A percentile compares a stretch with the other conserved stretches of the same genome.
phyloP scores from a whole-genome alignment of 2,113 vertebrate genomes.

The Etheostoma cragini region DNA sequence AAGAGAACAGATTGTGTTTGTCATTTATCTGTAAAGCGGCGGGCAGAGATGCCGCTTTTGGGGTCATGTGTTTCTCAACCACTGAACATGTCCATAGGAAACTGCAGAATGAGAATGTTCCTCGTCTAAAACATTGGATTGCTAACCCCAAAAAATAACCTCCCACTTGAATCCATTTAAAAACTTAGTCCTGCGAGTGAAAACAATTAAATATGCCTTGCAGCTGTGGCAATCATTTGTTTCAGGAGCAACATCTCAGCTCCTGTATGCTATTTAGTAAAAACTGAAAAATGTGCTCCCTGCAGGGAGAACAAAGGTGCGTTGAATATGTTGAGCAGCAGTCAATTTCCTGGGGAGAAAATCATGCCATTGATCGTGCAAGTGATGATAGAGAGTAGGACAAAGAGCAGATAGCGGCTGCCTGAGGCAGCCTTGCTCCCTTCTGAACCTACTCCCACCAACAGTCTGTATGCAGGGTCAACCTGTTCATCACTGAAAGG shows the following conservation, averaged over 20 bases:
- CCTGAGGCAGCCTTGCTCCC: conserved; percentile 70
- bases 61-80: conserved; percentile 58
- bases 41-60: conserved; percentile 53
- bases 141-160: conserved; percentile 3
- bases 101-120: conserved; percentile 20
- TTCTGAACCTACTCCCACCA: conserved; percentile 70
- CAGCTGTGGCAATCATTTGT: conserved; percentile 14
- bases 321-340: conserved; percentile 33
- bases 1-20: conserved; percentile 74
- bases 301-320: conserved; percentile 34
- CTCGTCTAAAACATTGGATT: conserved; percentile 12
- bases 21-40: conserved; percentile 64
- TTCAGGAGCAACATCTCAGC: conserved; percentile 1
- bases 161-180: conserved; percentile 11
- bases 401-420: conserved; percentile 57
- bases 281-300: conserved; percentile 14
- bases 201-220: neutral
- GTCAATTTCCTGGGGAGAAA: conserved; percentile 46
- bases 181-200: neutral
- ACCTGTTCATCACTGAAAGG: conserved; percentile 62
- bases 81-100: conserved; percentile 40
- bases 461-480: conserved; percentile 63
- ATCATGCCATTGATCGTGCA: conserved; percentile 54
- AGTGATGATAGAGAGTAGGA: conserved; percentile 62
- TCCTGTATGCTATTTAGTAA: conserved; percentile 16